Evolutionary conservation across 2,113 vertebrate genomes (phyloP).

Genomic region (Capra hircus): DNA sequence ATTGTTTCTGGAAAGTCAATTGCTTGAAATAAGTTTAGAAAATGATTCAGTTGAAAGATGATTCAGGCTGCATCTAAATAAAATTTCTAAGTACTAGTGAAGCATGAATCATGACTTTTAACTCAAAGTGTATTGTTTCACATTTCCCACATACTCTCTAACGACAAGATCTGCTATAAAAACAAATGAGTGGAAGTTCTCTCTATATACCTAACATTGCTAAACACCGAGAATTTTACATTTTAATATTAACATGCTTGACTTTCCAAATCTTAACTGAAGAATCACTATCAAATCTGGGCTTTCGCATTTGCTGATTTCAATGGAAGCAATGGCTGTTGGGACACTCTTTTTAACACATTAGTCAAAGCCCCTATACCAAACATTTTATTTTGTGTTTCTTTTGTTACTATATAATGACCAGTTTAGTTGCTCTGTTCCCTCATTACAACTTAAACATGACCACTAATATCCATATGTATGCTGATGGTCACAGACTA

Average conservation of each 20-base stretch:
- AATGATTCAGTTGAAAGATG: slow-evolving; percentile 7
- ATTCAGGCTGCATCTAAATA: background rate
- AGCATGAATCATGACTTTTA: background rate
- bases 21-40: slow-evolving; percentile 46
- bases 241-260: background rate
- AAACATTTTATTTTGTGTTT: background rate
- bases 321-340: background rate
- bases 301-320: background rate
- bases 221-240: background rate
- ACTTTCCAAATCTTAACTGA: background rate
- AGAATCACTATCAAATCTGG: background rate
- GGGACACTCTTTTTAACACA: background rate
- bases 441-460: background rate
- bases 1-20: slow-evolving; percentile 16
- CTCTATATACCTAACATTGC: background rate
- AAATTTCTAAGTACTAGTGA: background rate
- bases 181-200: background rate
- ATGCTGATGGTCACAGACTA: background rate
- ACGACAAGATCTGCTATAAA: background rate
- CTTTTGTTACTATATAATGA: background rate
- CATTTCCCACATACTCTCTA: background rate
- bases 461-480: background rate
- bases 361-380: background rate
- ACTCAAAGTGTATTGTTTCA: background rate
- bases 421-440: background rate